Evolutionary conservation across 1,140 invertebrate genomes (phyloP).

Genomic region (Neodiprion lecontei): DNA sequence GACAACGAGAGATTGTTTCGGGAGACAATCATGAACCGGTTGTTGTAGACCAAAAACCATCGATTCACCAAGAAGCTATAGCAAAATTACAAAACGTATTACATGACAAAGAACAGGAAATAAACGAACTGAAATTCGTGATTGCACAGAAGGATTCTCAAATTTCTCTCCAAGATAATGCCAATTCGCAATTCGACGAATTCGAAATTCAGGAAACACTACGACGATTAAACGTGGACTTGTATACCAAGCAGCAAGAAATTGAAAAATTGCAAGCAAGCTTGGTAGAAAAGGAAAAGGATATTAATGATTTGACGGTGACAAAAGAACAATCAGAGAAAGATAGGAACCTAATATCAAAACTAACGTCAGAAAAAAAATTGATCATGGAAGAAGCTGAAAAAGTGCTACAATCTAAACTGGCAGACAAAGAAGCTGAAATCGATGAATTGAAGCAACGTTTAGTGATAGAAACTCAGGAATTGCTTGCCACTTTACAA

Average conservation of each 20-base stretch:
- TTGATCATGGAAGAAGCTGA: constrained; percentile 32
- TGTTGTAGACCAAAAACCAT: constrained; percentile 21
- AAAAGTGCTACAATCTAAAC: constrained; percentile 30
- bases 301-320: constrained; percentile 29
- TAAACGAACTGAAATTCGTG: constrained; percentile 42
- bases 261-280: constrained; percentile 34
- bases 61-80: constrained; percentile 43
- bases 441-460: constrained; percentile 33
- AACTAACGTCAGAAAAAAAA: constrained; percentile 43
- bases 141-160: constrained; percentile 48
- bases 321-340: constrained; percentile 38
- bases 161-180: constrained; percentile 32
- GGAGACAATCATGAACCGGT: constrained; percentile 17
- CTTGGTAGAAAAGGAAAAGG: constrained; percentile 33
- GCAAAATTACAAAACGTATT: constrained; percentile 40
- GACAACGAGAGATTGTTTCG: constrained; percentile 26
- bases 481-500: constrained; percentile 33
- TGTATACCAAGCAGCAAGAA: constrained; percentile 43
- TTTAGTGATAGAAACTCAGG: constrained; percentile 34
- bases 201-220: constrained; percentile 37
- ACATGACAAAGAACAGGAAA: constrained; percentile 43
- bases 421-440: constrained; percentile 45
- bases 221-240: constrained; percentile 38
- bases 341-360: constrained; percentile 35
- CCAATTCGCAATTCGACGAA: constrained; percentile 39